These are phyloP conservation scores for Lepidurus couesii DNA, from an alignment of 1,140 invertebrate genomes.

Conservation along the genomic window DNA sequence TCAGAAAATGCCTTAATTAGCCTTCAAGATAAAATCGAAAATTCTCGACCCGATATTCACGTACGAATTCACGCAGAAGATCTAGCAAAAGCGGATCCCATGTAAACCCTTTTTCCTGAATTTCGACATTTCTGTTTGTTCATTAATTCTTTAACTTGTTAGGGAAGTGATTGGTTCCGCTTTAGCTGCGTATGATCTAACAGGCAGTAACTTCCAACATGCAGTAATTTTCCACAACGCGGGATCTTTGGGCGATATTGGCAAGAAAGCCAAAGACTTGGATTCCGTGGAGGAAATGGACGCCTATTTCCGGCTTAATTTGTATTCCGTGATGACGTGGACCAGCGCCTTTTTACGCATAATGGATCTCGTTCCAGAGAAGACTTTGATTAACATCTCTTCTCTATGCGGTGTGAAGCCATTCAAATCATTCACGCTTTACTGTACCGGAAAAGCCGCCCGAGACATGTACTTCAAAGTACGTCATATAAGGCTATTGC, in stretches of 20 bases:
- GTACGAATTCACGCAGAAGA: slow-evolving; percentile 42
- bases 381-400: slow-evolving; percentile 75
- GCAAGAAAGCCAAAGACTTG: slow-evolving; percentile 54
- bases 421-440: slow-evolving; percentile 66
- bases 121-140: neutral
- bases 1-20: slow-evolving; percentile 49
- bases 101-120: neutral
- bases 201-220: slow-evolving; percentile 54
- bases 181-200: slow-evolving; percentile 42
- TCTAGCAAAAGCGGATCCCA: slow-evolving; percentile 42
- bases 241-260: slow-evolving; percentile 71
- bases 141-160: slow-evolving; percentile 39
- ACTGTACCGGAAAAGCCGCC: slow-evolving; percentile 83
- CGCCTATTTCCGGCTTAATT: slow-evolving; percentile 69
- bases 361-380: slow-evolving; percentile 48
- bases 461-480: slow-evolving; percentile 85
- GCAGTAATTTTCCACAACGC: slow-evolving; percentile 83
- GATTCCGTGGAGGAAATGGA: slow-evolving; percentile 55
- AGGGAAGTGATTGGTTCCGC: slow-evolving; percentile 47
- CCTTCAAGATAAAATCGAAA: slow-evolving; percentile 52
- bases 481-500: slow-evolving; percentile 25
- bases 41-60: slow-evolving; percentile 35
- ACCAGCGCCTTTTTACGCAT: slow-evolving; percentile 67
- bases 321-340: slow-evolving; percentile 67
- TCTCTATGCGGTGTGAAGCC: slow-evolving; percentile 73